A percentile compares a stretch with the other conserved stretches of the same genome.
These are phyloP conservation scores for Galago senegalensis DNA, from an alignment of 2,797 vertebrate species.

Conservation along the genomic window DNA sequence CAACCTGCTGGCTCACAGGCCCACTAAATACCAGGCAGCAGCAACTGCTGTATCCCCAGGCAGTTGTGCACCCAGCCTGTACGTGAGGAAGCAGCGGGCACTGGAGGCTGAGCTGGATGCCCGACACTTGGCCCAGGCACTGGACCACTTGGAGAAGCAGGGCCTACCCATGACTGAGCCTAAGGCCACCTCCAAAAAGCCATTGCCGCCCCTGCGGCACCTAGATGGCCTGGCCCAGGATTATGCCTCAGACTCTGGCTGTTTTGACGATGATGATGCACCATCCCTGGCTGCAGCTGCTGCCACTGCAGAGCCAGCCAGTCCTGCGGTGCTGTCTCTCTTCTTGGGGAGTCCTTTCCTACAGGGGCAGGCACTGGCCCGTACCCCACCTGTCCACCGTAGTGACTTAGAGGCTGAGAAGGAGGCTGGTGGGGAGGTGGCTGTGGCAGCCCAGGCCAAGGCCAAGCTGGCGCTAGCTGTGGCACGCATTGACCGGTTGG, in stretches of 20 bases:
- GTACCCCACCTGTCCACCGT: constrained; percentile 84
- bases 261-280: constrained; percentile 97
- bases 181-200: constrained; percentile 93
- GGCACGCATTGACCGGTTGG: constrained; percentile 97
- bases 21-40: constrained; percentile 95
- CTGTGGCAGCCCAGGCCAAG: constrained; percentile 94
- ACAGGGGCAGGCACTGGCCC: constrained; percentile 93
- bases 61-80: constrained; percentile 96
- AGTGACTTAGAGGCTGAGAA: constrained; percentile 85
- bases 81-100: constrained; percentile 98
- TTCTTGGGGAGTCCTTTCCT: constrained; percentile 96
- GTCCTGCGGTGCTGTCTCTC: constrained; percentile 96
- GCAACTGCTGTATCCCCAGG: constrained; percentile 95
- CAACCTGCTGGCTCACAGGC: constrained; percentile 97
- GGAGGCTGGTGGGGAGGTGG: constrained; percentile 89
- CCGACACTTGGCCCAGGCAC: constrained; percentile 96
- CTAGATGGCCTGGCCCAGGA: constrained; percentile 97
- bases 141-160: constrained; percentile 96
- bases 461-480: constrained; percentile 97
- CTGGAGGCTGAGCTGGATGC: constrained; percentile 98
- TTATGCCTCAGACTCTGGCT: constrained; percentile 98
- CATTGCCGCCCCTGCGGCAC: constrained; percentile 91
- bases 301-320: constrained; percentile 91
- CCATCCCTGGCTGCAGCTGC: constrained; percentile 94
- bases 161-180: constrained; percentile 93